Evolutionary conservation across 2,113 vertebrate species (phyloP).

Genomic region (Numenius arquata): DNA sequence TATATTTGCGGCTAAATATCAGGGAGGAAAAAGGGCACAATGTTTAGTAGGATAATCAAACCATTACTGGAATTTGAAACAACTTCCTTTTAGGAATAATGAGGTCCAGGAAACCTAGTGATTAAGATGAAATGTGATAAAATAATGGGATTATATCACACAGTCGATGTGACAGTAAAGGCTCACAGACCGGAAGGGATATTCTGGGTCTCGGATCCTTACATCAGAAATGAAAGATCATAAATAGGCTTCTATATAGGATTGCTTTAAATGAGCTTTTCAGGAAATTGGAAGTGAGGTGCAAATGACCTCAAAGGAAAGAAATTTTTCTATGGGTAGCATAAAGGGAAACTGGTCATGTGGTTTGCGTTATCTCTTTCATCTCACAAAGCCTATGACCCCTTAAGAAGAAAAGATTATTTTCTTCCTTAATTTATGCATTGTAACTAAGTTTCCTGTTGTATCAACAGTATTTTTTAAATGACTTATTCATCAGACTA

Average conservation of each 20-base stretch:
- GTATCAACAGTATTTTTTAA: not conserved
- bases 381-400: not conserved
- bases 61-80: slow-evolving; percentile 5
- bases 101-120: not conserved
- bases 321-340: not conserved
- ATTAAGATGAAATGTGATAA: slow-evolving; percentile 25
- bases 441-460: not conserved
- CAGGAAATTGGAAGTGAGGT: slow-evolving; percentile 44
- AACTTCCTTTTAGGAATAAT: slow-evolving; percentile 23
- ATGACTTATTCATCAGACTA: not conserved
- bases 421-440: slow-evolving; percentile 17
- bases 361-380: slow-evolving; percentile 23
- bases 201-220: not conserved
- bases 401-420: not conserved
- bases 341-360: not conserved
- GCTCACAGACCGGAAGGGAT: not conserved
- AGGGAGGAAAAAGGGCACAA: not conserved
- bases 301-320: slow-evolving; percentile 42
- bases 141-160: slow-evolving; percentile 30
- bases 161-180: not conserved
- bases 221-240: not conserved
- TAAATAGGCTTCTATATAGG: not conserved
- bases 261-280: slow-evolving; percentile 30
- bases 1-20: not conserved
- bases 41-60: not conserved